Conservation (phyloP, 2,113 vertebrate species). For the Colinus virginianus region DNA sequence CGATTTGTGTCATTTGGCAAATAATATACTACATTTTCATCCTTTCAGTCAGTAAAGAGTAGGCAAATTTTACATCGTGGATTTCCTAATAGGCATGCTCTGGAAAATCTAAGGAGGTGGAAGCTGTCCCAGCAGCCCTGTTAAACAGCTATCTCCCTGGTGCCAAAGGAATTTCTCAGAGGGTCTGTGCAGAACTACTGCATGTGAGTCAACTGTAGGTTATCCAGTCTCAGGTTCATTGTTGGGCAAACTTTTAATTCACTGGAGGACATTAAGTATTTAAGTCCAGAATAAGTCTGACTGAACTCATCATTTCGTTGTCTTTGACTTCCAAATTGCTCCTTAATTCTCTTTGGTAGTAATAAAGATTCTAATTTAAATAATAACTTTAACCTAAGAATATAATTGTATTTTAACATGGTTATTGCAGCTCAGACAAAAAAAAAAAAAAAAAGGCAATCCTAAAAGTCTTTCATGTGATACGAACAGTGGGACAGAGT, state of each 20-base stretch:
- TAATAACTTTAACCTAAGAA: neutral
- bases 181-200: neutral
- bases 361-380: conserved; percentile 9
- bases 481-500: fast-evolving
- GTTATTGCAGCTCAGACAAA: neutral
- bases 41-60: neutral
- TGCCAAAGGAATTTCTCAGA: neutral
- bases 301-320: neutral
- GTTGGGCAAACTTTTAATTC: neutral
- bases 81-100: neutral
- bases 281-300: neutral
- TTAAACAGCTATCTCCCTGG: neutral
- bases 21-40: neutral
- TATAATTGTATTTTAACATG: neutral
- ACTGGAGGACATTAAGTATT: neutral
- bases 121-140: neutral
- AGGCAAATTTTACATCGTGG: neutral
- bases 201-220: neutral
- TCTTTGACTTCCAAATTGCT: neutral
- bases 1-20: neutral
- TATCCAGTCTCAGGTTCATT: neutral
- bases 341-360: neutral
- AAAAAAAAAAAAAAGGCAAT: neutral
- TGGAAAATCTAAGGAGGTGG: neutral
- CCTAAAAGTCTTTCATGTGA: neutral